These are phyloP conservation scores for Chironomus tentans DNA, from an alignment of 2,888 invertebrate species.

Conservation along the genomic window DNA sequence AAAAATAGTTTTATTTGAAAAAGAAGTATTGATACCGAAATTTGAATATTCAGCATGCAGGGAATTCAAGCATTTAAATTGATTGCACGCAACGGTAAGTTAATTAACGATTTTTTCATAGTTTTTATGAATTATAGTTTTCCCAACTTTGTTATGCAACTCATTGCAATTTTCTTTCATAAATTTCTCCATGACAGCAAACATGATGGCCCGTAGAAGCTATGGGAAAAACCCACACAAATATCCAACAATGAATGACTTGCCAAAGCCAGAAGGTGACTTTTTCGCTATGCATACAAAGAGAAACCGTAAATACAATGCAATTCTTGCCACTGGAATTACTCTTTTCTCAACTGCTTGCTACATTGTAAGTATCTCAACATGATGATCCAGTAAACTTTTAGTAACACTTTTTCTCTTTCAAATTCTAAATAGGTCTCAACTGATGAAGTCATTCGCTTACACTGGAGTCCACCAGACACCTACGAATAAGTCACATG, in stretches of 20 bases:
- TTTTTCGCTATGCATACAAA: background rate
- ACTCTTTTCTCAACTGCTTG: background rate
- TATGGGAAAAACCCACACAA: background rate
- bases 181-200: background rate
- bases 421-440: background rate
- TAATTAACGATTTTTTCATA: background rate
- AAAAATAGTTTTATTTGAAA: too few relatives aligned
- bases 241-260: conserved; percentile 9
- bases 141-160: conserved; percentile 6
- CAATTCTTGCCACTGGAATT: background rate
- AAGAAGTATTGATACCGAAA: too few relatives aligned
- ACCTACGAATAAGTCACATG: conserved; percentile 10
- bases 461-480: conserved; percentile 3
- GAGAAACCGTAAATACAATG: background rate
- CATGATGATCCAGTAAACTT: background rate
- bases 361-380: conserved; percentile 2
- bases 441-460: background rate
- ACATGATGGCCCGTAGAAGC: background rate
- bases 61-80: background rate
- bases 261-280: conserved; percentile 20
- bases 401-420: background rate
- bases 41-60: background rate
- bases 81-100: conserved; percentile 6
- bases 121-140: background rate
- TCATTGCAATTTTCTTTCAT: background rate